Evolutionary conservation across 2,888 invertebrate genomes (phyloP).

Genomic region (Orthosia gracilis): DNA sequence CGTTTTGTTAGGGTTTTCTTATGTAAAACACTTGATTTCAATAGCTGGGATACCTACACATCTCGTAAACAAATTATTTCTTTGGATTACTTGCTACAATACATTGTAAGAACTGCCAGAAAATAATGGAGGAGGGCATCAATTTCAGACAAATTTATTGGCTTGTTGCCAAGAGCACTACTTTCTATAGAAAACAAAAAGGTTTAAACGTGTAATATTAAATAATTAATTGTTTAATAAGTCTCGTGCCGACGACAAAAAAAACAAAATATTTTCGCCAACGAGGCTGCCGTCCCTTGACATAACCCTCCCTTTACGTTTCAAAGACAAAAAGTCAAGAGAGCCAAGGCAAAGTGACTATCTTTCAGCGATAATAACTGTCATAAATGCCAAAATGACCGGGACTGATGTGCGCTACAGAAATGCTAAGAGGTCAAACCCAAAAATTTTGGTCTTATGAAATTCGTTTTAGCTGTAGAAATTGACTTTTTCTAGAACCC

Average conservation of each 20-base stretch:
- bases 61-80: not conserved
- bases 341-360: not conserved
- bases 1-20: not conserved
- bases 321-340: not conserved
- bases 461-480: not conserved
- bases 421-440: not conserved
- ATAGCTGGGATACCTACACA: not conserved
- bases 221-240: not conserved
- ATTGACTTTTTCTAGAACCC: not conserved
- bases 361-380: not conserved
- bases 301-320: constrained; percentile 32
- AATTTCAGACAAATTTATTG: no score
- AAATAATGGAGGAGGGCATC: not conserved
- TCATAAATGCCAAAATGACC: not conserved
- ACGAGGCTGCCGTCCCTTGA: constrained; percentile 15
- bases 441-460: not conserved
- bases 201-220: not conserved
- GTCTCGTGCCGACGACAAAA: not conserved
- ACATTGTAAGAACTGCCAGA: not conserved
- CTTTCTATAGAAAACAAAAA: not conserved
- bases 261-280: not conserved
- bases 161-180: not conserved
- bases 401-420: not conserved
- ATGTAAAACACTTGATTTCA: not conserved
- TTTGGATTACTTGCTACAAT: not conserved